These are phyloP conservation scores for Sebastolobus altivelis DNA, from an alignment of 2,797 vertebrate genomes.

Conservation along the genomic window DNA sequence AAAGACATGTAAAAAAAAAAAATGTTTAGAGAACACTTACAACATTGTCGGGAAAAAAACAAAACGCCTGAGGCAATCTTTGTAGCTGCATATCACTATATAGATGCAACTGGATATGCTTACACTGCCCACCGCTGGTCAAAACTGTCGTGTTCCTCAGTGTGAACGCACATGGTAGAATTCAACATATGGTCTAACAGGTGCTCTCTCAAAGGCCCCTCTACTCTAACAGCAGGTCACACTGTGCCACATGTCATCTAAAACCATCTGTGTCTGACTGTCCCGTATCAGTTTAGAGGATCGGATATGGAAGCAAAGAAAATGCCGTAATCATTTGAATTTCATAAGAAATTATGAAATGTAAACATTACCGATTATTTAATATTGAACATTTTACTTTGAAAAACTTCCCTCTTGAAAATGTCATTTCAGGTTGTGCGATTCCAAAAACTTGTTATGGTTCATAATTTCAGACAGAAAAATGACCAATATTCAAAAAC, in stretches of 20 bases:
- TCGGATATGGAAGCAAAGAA: not conserved
- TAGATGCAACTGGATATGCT: not conserved
- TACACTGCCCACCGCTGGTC: not conserved
- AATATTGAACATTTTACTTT: not conserved
- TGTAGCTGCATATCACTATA: conserved; percentile 1
- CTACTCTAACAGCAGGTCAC: not conserved
- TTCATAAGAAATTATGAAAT: not conserved
- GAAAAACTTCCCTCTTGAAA: not conserved
- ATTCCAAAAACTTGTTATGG: not conserved
- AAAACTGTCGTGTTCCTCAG: not conserved
- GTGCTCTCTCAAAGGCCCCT: not conserved
- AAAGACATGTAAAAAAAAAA: conserved; percentile 7
- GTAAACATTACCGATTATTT: not conserved
- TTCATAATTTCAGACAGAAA: not conserved
- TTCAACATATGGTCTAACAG: not conserved
- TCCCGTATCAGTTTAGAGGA: not conserved
- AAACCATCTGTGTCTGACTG: not conserved
- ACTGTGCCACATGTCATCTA: not conserved
- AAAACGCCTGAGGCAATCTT: not conserved
- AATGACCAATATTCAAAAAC: not conserved
- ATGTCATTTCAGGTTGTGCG: not conserved
- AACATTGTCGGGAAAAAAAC: not conserved
- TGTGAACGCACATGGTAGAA: not conserved
- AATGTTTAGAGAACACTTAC: not conserved
- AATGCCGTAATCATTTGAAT: not conserved